Conservation (phyloP, 2,888 invertebrate genomes). For the Ethmia dodecea region DNA sequence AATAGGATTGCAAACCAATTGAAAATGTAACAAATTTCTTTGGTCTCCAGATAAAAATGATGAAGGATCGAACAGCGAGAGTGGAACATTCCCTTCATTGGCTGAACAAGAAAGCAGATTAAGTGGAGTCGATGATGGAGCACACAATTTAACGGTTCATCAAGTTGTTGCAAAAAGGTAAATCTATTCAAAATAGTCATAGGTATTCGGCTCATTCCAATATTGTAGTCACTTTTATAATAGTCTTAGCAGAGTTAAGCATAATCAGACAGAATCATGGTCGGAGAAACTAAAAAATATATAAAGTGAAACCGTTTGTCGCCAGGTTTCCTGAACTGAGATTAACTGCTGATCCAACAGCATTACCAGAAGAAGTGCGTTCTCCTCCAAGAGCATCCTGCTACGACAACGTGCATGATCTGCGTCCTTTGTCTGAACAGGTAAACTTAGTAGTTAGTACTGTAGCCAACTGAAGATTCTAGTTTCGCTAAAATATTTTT, state of each 20-base stretch:
- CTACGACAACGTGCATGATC: conserved; percentile 88
- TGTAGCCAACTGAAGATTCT: too few relatives aligned
- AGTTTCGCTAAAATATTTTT: background rate
- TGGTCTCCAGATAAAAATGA: conserved; percentile 56
- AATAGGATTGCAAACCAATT: background rate
- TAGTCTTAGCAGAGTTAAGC: too few relatives aligned
- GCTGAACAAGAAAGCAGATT: conserved; percentile 67
- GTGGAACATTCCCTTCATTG: conserved; percentile 72
- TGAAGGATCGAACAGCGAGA: conserved; percentile 56
- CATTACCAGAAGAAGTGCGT: conserved; percentile 57
- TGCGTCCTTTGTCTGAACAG: conserved; percentile 68
- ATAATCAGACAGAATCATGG: too few relatives aligned
- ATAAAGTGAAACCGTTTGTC: too few relatives aligned
- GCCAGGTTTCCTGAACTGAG: conserved; percentile 83
- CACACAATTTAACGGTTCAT: conserved; percentile 84
- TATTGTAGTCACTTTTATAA: too few relatives aligned
- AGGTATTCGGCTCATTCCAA: too few relatives aligned
- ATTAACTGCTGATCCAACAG: conserved; percentile 77
- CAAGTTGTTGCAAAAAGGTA: conserved; percentile 87
- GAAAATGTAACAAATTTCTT: background rate
- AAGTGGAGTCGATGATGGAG: conserved; percentile 73
- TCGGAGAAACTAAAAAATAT: too few relatives aligned
- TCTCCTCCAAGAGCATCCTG: conserved; percentile 81
- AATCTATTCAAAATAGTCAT: too few relatives aligned
- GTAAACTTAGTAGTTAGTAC: too few relatives aligned